A percentile compares a stretch with the other conserved stretches of the same genome.
Conservation (phyloP, 2,888 invertebrate genomes). For the Eulithis prunata region DNA sequence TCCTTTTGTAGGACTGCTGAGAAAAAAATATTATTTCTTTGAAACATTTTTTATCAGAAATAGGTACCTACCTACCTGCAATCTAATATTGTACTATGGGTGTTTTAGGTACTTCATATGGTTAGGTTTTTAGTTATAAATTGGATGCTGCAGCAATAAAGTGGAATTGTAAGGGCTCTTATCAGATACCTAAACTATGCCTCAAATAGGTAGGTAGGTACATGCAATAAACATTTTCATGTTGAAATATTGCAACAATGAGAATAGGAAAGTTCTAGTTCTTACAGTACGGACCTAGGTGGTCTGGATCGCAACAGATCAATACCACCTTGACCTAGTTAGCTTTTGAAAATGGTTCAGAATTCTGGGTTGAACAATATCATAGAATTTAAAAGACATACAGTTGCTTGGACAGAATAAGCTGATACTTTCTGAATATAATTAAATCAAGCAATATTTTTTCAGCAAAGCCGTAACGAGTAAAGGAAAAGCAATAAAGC, state of each 20-base stretch:
- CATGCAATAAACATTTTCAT: slow-evolving; percentile 4
- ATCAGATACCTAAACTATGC: slow-evolving; percentile 14
- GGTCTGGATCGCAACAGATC: slow-evolving; percentile 29
- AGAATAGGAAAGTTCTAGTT: slow-evolving; percentile 4
- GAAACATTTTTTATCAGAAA: not conserved
- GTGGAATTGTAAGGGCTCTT: not conserved
- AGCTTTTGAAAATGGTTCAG: slow-evolving; percentile 6
- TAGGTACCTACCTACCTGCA: not conserved
- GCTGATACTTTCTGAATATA: not conserved
- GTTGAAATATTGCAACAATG: slow-evolving; percentile 9
- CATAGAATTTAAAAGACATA: not conserved
- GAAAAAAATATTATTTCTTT: slow-evolving; percentile 33
- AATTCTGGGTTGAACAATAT: not conserved
- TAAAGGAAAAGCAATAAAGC: slow-evolving; percentile 18
- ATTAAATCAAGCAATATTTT: slow-evolving; percentile 6
- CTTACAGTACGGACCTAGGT: slow-evolving; percentile 10
- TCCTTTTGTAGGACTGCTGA: slow-evolving; percentile 88
- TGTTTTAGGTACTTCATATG: no score
- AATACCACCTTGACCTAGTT: slow-evolving; percentile 36
- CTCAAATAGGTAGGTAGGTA: slow-evolving; percentile 2
- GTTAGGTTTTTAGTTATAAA: not conserved
- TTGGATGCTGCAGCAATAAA: not conserved
- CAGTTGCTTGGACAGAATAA: not conserved
- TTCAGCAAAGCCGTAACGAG: slow-evolving; percentile 1
- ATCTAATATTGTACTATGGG: no score